These are phyloP conservation scores for Chloropsis hardwickii DNA, from an alignment of 2,113 vertebrate genomes.

Conservation along the genomic window DNA sequence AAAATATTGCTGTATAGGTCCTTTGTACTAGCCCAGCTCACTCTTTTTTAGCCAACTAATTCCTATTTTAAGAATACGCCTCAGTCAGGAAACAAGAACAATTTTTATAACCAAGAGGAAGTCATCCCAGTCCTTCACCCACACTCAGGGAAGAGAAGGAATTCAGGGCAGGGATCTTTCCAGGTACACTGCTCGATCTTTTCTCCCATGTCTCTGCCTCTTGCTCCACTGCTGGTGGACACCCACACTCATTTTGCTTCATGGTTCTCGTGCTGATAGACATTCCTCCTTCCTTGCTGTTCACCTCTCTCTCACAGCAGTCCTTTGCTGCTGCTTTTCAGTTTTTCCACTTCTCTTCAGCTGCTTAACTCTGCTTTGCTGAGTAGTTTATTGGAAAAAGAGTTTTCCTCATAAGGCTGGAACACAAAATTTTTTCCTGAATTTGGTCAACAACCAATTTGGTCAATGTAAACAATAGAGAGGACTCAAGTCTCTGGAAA, in stretches of 20 bases:
- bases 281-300: background rate
- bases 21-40: background rate
- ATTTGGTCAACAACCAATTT: background rate
- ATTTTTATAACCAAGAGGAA: background rate
- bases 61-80: background rate
- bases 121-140: background rate
- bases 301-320: background rate
- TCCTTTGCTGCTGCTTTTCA: background rate
- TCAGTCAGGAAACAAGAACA: background rate
- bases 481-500: background rate
- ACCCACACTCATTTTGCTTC: background rate
- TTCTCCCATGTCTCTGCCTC: background rate
- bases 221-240: background rate
- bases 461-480: background rate
- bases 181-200: background rate
- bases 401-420: background rate
- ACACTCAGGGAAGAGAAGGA: background rate
- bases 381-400: background rate
- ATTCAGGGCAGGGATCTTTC: background rate
- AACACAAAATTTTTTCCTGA: background rate
- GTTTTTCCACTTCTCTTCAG: background rate
- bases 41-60: background rate
- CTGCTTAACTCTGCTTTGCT: background rate
- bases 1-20: background rate
- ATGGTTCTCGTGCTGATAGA: background rate